Percentiles rank a stretch among this genome's conserved stretches.
Evolutionary conservation across 2,888 invertebrate genomes (phyloP).

Genomic region (Epirrhoe alternata): DNA sequence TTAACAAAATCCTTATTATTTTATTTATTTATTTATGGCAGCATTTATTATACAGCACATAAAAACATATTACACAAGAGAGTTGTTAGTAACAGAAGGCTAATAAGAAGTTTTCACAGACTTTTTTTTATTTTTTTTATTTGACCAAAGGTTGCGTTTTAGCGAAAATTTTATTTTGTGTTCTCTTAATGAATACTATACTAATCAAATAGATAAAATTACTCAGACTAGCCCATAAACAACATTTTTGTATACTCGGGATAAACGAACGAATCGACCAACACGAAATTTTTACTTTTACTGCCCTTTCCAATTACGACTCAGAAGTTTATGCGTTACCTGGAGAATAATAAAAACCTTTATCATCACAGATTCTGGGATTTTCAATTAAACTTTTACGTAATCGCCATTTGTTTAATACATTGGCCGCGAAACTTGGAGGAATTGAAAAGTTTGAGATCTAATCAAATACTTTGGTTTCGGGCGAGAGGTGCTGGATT

Average conservation of each 20-base stretch:
- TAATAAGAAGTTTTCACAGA: no score
- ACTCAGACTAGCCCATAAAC: slow-evolving; percentile 6
- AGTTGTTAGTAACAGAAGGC: no score
- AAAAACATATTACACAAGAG: no score
- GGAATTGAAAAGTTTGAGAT: slow-evolving; percentile 58
- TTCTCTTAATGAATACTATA: neutral
- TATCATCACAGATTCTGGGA: slow-evolving; percentile 62
- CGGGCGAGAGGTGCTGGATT: slow-evolving; percentile 46
- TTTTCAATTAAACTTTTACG: slow-evolving; percentile 69
- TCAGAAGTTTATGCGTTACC: slow-evolving; percentile 60
- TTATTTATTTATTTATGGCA: no score
- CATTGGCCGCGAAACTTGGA: slow-evolving; percentile 54
- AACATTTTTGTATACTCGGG: slow-evolving; percentile 12
- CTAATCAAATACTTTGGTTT: slow-evolving; percentile 59
- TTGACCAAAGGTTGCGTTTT: no score
- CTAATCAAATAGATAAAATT: neutral
- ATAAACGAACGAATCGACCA: slow-evolving; percentile 29
- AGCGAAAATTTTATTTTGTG: neutral
- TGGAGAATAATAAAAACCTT: slow-evolving; percentile 64
- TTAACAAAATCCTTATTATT: no score
- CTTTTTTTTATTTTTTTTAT: no score
- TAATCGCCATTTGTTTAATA: slow-evolving; percentile 65
- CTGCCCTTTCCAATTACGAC: slow-evolving; percentile 57
- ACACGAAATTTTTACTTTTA: slow-evolving; percentile 53
- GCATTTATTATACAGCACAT: no score